A percentile compares a stretch with the other conserved stretches of the same genome.
Conservation (phyloP, 2,113 vertebrate species). For the Antechinus flavipes region DNA sequence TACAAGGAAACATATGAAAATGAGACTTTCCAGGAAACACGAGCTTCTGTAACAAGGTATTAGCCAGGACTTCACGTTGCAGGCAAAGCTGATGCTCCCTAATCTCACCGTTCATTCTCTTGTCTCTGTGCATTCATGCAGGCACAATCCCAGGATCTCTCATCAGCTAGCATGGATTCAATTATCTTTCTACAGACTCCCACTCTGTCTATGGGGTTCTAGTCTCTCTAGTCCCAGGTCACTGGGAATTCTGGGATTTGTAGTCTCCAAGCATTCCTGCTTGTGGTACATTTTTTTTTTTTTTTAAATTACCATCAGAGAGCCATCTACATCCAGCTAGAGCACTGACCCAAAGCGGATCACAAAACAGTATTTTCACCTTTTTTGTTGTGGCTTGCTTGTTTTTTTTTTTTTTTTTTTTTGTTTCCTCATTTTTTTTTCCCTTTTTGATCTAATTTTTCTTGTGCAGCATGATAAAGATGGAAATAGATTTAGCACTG, state of each 20-base stretch:
- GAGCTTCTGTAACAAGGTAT: not conserved
- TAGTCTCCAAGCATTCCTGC: not conserved
- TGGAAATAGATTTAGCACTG: too few species aligned
- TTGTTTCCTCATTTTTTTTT: too few species aligned
- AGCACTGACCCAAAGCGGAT: too few species aligned
- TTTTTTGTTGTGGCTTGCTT: too few species aligned
- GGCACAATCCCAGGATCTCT: not conserved
- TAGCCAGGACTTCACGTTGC: not conserved
- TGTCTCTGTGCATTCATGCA: not conserved
- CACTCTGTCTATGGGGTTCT: not conserved
- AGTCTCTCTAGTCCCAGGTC: not conserved
- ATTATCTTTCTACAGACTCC: not conserved
- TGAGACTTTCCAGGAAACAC: not conserved
- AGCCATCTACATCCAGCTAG: too few species aligned
- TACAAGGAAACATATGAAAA: not conserved
- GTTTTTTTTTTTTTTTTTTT: too few species aligned
- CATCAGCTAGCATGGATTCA: not conserved
- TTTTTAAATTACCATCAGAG: too few species aligned
- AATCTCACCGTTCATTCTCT: not conserved
- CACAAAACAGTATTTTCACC: too few species aligned
- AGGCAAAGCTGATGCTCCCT: not conserved
- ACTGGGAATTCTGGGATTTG: not conserved
- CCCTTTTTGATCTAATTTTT: too few species aligned
- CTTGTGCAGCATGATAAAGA: too few species aligned
- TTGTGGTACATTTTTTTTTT: not conserved